Evolutionary conservation across 2,888 invertebrate genomes (phyloP).

Genomic region (Caenorhabditis wallacei): DNA sequence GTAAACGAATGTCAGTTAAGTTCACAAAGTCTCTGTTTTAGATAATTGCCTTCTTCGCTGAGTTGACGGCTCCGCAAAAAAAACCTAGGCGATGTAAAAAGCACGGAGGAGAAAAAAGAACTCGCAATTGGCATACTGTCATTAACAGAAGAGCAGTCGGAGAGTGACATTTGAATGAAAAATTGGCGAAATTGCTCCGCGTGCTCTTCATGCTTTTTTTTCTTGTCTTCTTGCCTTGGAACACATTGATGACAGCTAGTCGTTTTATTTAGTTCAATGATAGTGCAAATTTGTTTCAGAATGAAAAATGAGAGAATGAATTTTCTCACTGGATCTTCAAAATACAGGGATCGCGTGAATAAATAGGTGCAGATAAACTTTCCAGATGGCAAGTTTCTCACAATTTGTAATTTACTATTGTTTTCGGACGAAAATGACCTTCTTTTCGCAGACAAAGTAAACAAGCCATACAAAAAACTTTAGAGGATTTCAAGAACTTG

Average conservation of each 20-base stretch:
- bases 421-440: not conserved
- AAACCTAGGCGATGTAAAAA: conserved; percentile 46
- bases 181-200: conserved; percentile 59
- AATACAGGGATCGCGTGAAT: too few species aligned
- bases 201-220: conserved; percentile 1
- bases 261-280: not conserved
- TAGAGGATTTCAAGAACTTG: not conserved
- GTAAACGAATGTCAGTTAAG: conserved; percentile 44
- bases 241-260: conserved; percentile 40
- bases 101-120: conserved; percentile 39
- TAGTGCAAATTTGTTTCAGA: not conserved
- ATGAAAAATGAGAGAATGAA: not conserved
- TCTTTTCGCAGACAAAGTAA: not conserved
- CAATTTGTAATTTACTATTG: not conserved
- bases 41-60: conserved; percentile 47
- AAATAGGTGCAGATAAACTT: not conserved
- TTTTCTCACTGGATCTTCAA: too few species aligned
- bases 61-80: conserved; percentile 34
- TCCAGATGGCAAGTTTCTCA: not conserved
- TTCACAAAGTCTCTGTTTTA: conserved; percentile 44
- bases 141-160: conserved; percentile 59
- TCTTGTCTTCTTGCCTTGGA: too few species aligned
- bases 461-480: conserved; percentile 17
- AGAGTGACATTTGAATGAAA: conserved; percentile 63
- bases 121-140: conserved; percentile 55